Evolutionary conservation across 2,113 vertebrate species (phyloP).

Genomic region (Lepisosteus oculatus): DNA sequence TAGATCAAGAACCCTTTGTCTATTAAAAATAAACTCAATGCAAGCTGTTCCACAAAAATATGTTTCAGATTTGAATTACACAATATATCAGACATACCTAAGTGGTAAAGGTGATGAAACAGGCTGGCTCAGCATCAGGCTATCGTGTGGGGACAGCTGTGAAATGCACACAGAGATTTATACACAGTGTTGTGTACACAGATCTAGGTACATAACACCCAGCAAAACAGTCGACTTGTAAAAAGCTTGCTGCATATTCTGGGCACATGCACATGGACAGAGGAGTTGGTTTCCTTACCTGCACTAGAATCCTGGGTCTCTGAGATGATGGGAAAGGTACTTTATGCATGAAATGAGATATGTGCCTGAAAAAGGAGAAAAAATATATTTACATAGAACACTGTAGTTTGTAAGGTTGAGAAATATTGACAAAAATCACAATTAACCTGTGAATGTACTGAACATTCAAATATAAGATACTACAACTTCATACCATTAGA

Average conservation of each 20-base stretch:
- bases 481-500: too few species aligned
- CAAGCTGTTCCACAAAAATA: too few species aligned
- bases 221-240: not conserved
- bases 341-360: constrained; percentile 97
- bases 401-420: too few species aligned
- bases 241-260: not conserved
- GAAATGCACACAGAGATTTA: constrained; percentile 31
- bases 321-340: constrained; percentile 94
- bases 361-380: constrained; percentile 72
- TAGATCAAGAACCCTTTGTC: too few species aligned
- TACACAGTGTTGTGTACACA: constrained; percentile 6
- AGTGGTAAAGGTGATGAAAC: constrained; percentile 93
- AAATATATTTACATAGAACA: not conserved
- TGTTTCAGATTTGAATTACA: too few species aligned
- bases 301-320: constrained; percentile 92
- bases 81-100: constrained; percentile 67
- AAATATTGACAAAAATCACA: too few species aligned
- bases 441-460: too few species aligned
- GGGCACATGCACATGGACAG: constrained; percentile 2
- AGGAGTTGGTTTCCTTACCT: constrained; percentile 66
- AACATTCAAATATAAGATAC: too few species aligned
- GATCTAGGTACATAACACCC: not conserved
- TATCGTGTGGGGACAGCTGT: constrained; percentile 94
- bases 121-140: constrained; percentile 93
- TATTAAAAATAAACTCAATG: too few species aligned